Percentiles rank a stretch among this genome's conserved stretches.
Conservation (phyloP, 1,140 invertebrate species). For the Leptinotarsa texana region DNA sequence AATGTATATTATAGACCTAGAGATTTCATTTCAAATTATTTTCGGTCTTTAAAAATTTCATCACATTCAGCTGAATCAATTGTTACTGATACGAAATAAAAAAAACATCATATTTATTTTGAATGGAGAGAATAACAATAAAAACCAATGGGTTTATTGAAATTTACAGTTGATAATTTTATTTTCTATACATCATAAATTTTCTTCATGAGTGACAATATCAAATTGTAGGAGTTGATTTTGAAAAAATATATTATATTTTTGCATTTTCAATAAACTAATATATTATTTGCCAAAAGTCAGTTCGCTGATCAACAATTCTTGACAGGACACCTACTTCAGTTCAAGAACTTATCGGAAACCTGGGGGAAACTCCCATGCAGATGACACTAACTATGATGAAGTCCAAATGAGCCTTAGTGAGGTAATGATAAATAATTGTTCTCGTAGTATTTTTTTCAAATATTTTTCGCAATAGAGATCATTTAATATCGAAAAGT, state of each 20-base stretch:
- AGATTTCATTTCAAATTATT: too few species aligned
- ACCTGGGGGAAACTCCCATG: slow-evolving; percentile 18
- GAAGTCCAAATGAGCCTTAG: slow-evolving; percentile 65
- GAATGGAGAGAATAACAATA: too few species aligned
- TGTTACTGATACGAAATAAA: too few species aligned
- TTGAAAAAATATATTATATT: not conserved
- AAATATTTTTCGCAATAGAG: not conserved
- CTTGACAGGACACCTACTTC: slow-evolving; percentile 48
- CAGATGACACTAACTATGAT: slow-evolving; percentile 60
- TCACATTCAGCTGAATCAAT: too few species aligned
- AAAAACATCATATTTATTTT: too few species aligned
- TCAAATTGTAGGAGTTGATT: not conserved
- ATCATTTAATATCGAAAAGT: not conserved
- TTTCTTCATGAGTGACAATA: too few species aligned
- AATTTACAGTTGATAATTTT: too few species aligned
- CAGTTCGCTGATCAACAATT: slow-evolving; percentile 50
- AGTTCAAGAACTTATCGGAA: slow-evolving; percentile 34
- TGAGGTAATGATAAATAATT: slow-evolving; percentile 57
- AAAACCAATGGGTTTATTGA: too few species aligned
- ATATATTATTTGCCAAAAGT: slow-evolving; percentile 41
- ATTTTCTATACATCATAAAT: too few species aligned
- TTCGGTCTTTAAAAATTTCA: too few species aligned
- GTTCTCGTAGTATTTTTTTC: slow-evolving; percentile 9
- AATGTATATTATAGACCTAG: too few species aligned
- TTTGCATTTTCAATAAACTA: slow-evolving; percentile 14